Conservation (phyloP, 2,888 invertebrate genomes). For the Alentia gelatinosa region DNA sequence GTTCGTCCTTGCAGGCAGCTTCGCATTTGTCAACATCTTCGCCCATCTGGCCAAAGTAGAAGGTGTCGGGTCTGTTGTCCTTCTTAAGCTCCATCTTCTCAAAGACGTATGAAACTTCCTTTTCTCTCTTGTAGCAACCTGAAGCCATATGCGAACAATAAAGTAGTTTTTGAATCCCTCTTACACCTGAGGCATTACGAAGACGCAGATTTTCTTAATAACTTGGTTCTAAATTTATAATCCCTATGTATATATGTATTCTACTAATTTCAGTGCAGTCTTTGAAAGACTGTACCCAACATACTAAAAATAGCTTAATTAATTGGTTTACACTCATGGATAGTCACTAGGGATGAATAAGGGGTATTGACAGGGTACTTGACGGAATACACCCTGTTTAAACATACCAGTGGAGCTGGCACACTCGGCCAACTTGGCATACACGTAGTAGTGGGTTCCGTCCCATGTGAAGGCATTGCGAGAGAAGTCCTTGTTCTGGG, state of each 20-base stretch:
- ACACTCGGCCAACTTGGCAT: constrained; percentile 46
- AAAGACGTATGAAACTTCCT: background rate
- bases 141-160: background rate
- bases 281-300: no score
- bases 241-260: no score
- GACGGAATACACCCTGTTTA: no score
- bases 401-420: background rate
- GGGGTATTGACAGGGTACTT: no score
- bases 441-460: constrained; percentile 28
- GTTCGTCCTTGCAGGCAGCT: constrained; percentile 13
- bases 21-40: constrained; percentile 37
- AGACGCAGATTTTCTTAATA: no score
- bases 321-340: no score
- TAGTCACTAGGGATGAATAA: no score
- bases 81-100: background rate
- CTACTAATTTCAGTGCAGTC: no score
- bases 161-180: no score
- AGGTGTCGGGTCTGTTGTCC: background rate
- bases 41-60: constrained; percentile 12
- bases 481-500: background rate
- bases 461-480: constrained; percentile 7
- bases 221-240: no score
- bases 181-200: no score
- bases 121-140: constrained; percentile 2
- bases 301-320: no score